Evolutionary conservation across 2,797 vertebrate genomes (phyloP).

Genomic region (Choloepus didactylus): DNA sequence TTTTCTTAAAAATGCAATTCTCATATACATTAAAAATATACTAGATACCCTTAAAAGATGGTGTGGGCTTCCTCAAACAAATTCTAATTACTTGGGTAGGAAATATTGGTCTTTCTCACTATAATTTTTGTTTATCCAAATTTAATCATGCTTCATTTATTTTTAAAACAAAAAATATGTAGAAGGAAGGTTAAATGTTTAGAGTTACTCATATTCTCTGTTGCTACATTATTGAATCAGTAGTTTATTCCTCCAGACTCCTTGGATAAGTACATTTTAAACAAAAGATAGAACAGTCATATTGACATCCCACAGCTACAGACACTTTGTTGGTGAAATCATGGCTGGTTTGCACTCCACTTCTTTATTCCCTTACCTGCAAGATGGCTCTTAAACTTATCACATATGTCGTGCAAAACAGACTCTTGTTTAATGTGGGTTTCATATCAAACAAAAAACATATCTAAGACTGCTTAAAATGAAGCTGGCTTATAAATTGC

Average conservation of each 20-base stretch:
- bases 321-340: not conserved
- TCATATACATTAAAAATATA: not conserved
- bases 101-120: not conserved
- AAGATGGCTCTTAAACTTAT: slow-evolving; percentile 9
- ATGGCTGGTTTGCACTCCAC: not conserved
- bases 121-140: not conserved
- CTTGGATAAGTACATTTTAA: not conserved
- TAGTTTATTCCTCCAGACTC: not conserved
- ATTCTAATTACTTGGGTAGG: not conserved
- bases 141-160: slow-evolving; percentile 24
- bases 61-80: not conserved
- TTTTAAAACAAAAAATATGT: not conserved
- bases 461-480: not conserved
- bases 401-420: not conserved
- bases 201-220: not conserved
- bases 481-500: slow-evolving; percentile 57
- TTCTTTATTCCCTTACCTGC: not conserved
- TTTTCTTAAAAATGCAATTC: not conserved
- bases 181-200: not conserved
- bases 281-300: not conserved
- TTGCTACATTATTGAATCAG: not conserved
- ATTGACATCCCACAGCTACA: not conserved
- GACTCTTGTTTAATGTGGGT: not conserved
- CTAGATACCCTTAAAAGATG: not conserved
- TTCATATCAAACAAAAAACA: slow-evolving; percentile 33